Percentiles rank a stretch among this genome's conserved stretches.
Conservation (phyloP, 2,113 vertebrate species). For the Orycteropus afer region DNA sequence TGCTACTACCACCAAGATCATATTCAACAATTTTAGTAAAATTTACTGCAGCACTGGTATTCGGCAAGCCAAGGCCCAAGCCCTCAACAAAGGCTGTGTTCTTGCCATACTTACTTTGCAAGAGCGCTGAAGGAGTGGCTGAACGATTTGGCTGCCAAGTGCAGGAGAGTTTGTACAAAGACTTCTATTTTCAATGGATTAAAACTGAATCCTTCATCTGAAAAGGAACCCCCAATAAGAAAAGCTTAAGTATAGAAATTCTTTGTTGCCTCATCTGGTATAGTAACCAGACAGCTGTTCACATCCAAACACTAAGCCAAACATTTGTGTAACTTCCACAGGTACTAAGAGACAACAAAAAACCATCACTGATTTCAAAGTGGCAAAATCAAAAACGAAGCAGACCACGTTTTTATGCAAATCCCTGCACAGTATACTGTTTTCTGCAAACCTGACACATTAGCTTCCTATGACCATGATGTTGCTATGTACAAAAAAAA, state of each 20-base stretch:
- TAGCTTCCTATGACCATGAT: too few relatives aligned
- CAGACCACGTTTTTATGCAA: too few relatives aligned
- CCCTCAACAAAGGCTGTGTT: background rate
- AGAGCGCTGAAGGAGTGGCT: conserved; percentile 99
- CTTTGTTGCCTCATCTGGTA: background rate
- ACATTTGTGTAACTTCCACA: background rate
- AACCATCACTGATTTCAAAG: background rate
- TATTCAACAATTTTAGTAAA: background rate
- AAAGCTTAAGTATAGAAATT: background rate
- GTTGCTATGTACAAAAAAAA: too few relatives aligned
- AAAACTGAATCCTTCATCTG: conserved; percentile 97
- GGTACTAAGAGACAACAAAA: background rate
- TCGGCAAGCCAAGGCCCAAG: background rate
- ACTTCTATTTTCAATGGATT: conserved; percentile 98
- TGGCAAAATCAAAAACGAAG: conserved; percentile 27
- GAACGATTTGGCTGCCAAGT: conserved; percentile 97
- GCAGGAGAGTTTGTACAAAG: conserved; percentile 96
- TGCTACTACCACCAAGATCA: background rate
- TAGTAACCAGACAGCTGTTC: background rate
- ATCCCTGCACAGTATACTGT: too few relatives aligned
- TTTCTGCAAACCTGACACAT: too few relatives aligned
- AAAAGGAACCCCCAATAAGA: conserved; percentile 74
- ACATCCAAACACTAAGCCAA: background rate
- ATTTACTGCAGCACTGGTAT: background rate
- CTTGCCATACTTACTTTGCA: conserved; percentile 95